Evolutionary conservation across 2,888 invertebrate genomes (phyloP).

Genomic region (Andrena bucephala): DNA sequence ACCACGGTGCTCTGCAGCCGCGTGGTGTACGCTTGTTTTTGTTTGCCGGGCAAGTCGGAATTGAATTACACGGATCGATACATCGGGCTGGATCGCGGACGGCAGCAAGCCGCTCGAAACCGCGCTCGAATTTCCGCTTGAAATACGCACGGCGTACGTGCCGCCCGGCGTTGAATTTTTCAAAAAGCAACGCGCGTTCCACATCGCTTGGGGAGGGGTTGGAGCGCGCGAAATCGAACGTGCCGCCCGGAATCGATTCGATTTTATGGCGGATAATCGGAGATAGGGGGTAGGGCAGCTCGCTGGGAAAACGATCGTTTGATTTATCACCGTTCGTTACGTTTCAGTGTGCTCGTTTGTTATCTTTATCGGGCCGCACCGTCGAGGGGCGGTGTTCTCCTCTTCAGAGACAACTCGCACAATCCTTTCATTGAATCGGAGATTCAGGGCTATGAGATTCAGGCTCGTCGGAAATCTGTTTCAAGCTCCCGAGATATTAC

Average conservation of each 20-base stretch:
- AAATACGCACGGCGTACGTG: conserved; percentile 53
- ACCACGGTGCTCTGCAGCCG: background rate
- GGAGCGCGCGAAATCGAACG: conserved; percentile 38
- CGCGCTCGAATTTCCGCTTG: conserved; percentile 58
- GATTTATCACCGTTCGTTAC: conserved; percentile 57
- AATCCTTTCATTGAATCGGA: conserved; percentile 22
- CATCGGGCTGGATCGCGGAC: conserved; percentile 40
- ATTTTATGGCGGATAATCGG: conserved; percentile 56
- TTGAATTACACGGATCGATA: conserved; percentile 61
- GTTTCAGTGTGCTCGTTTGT: conserved; percentile 45
- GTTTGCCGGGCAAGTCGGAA: conserved; percentile 29
- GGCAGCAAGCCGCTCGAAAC: conserved; percentile 26
- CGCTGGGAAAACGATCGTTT: conserved; percentile 44
- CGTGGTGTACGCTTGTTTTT: conserved; percentile 32
- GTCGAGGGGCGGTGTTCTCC: conserved; percentile 3
- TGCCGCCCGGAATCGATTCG: conserved; percentile 44
- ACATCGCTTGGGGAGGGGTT: background rate
- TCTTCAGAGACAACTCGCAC: conserved; percentile 1
- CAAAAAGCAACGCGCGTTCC: conserved; percentile 32
- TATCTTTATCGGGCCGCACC: conserved; percentile 39
- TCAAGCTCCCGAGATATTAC: background rate
- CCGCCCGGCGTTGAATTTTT: conserved; percentile 58
- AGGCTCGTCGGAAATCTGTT: background rate
- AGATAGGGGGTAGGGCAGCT: conserved; percentile 15
- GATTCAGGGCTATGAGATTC: conserved; percentile 5